phyloP scores from a whole-genome alignment of 2,888 invertebrate species.

The Agonopterix heracliana region DNA sequence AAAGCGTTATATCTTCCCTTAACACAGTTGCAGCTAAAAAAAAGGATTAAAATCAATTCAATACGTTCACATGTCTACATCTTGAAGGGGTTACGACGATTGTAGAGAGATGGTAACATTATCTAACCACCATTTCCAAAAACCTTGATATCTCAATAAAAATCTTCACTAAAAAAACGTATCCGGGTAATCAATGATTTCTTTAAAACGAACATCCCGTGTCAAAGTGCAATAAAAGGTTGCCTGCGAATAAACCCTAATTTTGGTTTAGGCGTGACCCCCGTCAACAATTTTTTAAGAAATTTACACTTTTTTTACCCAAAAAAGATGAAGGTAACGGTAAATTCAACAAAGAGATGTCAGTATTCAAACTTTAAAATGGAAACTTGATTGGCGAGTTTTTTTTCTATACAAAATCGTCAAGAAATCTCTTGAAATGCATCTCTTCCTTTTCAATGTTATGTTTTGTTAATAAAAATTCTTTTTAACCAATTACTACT shows the following conservation, averaged over 20 bases:
- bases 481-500: constrained; percentile 40
- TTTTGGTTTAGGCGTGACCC: constrained; percentile 71
- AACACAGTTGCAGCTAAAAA: constrained; percentile 10
- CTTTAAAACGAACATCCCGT: constrained; percentile 51
- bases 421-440: constrained; percentile 55
- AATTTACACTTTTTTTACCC: constrained; percentile 60
- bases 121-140: constrained; percentile 64
- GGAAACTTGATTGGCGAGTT: constrained; percentile 71
- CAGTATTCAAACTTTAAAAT: constrained; percentile 63
- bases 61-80: constrained; percentile 55
- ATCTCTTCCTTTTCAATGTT: constrained; percentile 43
- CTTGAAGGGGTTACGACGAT: constrained; percentile 48
- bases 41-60: constrained; percentile 33
- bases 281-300: constrained; percentile 64
- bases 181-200: constrained; percentile 64
- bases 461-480: constrained; percentile 38
- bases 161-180: constrained; percentile 42
- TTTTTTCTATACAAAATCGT: constrained; percentile 46
- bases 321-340: constrained; percentile 56
- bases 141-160: constrained; percentile 62
- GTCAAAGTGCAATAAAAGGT: constrained; percentile 73
- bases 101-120: constrained; percentile 47
- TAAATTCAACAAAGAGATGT: constrained; percentile 58
- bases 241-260: constrained; percentile 65
- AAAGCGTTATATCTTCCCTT: neutral